Percentiles rank a stretch among this genome's conserved stretches.
These are phyloP conservation scores for Brachionus angularis DNA, from an alignment of 1,140 invertebrate species.

Conservation along the genomic window DNA sequence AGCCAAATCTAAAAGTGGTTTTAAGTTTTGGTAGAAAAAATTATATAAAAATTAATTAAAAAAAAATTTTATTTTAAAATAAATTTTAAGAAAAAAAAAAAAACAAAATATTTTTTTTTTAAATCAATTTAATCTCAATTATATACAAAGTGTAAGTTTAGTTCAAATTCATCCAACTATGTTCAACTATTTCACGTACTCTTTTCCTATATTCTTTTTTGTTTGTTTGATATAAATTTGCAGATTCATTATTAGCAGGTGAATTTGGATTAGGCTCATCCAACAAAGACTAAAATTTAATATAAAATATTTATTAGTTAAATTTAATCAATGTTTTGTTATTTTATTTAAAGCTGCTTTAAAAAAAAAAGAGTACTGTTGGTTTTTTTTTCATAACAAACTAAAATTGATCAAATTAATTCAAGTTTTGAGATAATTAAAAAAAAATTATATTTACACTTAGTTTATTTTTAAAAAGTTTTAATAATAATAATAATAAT, in stretches of 20 bases:
- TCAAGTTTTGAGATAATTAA: too few relatives aligned
- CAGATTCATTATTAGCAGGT: conserved; percentile 58
- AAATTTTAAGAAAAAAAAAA: background rate
- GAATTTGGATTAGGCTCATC: conserved; percentile 60
- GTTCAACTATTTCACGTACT: conserved; percentile 57
- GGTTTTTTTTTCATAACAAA: too few relatives aligned
- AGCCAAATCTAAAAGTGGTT: conserved; percentile 21
- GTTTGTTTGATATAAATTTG: conserved; percentile 58
- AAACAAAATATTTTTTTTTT: background rate
- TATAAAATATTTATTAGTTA: too few relatives aligned
- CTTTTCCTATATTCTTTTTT: conserved; percentile 58
- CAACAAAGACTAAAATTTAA: conserved; percentile 55
- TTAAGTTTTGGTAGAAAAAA: conserved; percentile 40
- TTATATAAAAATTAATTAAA: conserved; percentile 6
- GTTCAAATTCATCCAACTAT: conserved; percentile 52
- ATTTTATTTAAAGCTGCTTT: too few relatives aligned
- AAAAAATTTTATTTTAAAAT: background rate
- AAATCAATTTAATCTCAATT: background rate
- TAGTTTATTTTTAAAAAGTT: too few relatives aligned
- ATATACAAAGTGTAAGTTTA: background rate
- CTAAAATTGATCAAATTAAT: too few relatives aligned
- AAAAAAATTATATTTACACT: too few relatives aligned
- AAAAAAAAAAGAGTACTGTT: too few relatives aligned
- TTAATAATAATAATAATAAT: too few relatives aligned
- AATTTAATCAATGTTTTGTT: too few relatives aligned